Conservation (phyloP, 2,888 invertebrate genomes). For the Quadroppia sp. region DNA sequence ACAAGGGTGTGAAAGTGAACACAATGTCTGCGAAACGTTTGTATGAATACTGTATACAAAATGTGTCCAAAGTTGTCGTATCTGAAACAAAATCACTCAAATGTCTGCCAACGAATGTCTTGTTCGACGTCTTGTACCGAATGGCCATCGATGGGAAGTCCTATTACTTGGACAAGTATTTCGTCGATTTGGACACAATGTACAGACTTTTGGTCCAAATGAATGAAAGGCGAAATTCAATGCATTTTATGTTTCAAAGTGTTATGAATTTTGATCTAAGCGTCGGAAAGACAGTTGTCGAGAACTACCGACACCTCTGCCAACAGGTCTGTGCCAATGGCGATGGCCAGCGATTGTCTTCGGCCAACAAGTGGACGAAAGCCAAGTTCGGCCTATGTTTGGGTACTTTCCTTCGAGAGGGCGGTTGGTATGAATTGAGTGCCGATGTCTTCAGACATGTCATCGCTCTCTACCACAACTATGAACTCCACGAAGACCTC, state of each 20-base stretch:
- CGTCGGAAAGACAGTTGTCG: background rate
- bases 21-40: background rate
- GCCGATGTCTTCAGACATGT: background rate
- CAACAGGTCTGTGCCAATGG: background rate
- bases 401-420: slow-evolving; percentile 7
- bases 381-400: background rate
- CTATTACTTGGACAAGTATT: slow-evolving; percentile 9
- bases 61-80: background rate
- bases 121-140: slow-evolving; percentile 15
- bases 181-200: slow-evolving; percentile 16
- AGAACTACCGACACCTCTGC: background rate
- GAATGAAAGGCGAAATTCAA: slow-evolving; percentile 10
- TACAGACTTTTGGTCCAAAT: background rate
- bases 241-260: slow-evolving; percentile 31
- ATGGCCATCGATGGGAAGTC: background rate
- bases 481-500: background rate
- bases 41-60: background rate
- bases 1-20: background rate
- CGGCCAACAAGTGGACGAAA: background rate
- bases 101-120: slow-evolving; percentile 22
- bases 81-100: background rate
- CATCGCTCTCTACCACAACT: background rate
- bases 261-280: slow-evolving; percentile 13
- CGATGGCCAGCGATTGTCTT: background rate
- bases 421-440: slow-evolving; percentile 24